Evolutionary conservation across 2,888 invertebrate genomes (phyloP).

Genomic region (Nycteola revayana): DNA sequence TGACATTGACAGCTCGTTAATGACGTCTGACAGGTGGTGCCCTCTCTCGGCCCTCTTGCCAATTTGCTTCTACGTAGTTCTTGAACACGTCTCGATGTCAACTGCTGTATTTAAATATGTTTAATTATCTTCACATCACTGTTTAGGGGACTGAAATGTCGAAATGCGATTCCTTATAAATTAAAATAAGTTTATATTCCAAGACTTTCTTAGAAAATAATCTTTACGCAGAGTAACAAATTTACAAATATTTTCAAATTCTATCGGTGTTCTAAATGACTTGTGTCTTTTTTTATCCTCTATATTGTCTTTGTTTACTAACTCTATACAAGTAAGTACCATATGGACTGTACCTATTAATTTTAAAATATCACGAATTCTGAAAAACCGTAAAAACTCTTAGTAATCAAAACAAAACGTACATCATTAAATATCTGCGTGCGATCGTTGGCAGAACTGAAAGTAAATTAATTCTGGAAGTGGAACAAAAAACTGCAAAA

Average conservation of each 20-base stretch:
- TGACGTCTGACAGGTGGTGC: constrained; percentile 50
- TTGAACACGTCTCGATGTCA: constrained; percentile 36
- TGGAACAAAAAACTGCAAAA: constrained; percentile 56
- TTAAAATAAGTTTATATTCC: constrained; percentile 6
- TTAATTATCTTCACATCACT: constrained; percentile 29
- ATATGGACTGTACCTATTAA: too few species aligned
- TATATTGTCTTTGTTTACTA: too few species aligned
- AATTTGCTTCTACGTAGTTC: constrained; percentile 32
- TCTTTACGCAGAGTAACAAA: too few species aligned
- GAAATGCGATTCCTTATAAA: constrained; percentile 7
- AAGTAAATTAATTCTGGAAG: constrained; percentile 66
- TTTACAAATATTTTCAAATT: too few species aligned
- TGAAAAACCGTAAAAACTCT: constrained; percentile 30
- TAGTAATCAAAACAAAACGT: constrained; percentile 36
- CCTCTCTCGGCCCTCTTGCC: constrained; percentile 39
- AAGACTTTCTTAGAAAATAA: too few species aligned
- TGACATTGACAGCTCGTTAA: constrained; percentile 56
- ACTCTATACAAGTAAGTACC: too few species aligned
- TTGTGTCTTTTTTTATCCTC: too few species aligned
- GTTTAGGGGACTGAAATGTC: constrained; percentile 7
- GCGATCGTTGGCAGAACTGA: constrained; percentile 56
- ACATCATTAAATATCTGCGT: constrained; percentile 64
- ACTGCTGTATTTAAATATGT: constrained; percentile 32
- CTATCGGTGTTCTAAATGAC: too few species aligned
- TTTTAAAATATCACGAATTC: constrained; percentile 5